Base-by-base conservation (phyloP, 2,888 invertebrate species). In the Tineola bisselliella region DNA sequence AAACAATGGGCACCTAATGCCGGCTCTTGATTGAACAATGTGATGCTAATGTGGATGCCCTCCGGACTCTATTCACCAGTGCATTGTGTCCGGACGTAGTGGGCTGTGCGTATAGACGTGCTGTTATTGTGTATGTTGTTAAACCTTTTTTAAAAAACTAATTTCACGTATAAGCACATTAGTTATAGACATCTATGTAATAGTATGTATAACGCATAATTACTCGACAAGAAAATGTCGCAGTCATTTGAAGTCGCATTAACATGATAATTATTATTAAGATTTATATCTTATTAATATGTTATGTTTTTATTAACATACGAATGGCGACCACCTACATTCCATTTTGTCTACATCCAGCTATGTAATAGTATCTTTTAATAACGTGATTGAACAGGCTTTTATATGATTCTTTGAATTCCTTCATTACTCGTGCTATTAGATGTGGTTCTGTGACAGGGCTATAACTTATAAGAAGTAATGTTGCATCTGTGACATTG, bases 1-100 rank as follows among this genome's bases (percentile, higher is more conserved):
- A 75, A 71, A 76, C 77, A 77, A 77, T 76, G 62, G 71, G 60
- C 64, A 2, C 65, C 72, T 76, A 76, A 76, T 75, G 70, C 68
- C 63, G 67, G 63, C 65, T 63, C 64, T 65, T 61, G 60, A 62
- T 62, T 62, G 64, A 72, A 76, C 76, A 76, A 76, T 76, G 68
- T 19, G 69, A 61, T 62, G 62, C 68, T 74, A 75, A 75, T 74
- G 48, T 43, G 43, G 58, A 61, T 57, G 67, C 69, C 69, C 64
- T 66, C 62, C 62, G 64, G 62, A 64, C 60, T 62, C 38, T 58
- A 59, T 62, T 56, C 59, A 61, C 62, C 63, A 66, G 63, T 64
- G 63, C 66, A 67, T 66, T 66, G 66, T 65, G 48, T 44, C 44
- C 44, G 13, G 58, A 31, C 17, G 8, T 12, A 15, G 58, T 31